These are phyloP conservation scores for Cremastinae sp. DNA, from an alignment of 2,888 invertebrate genomes.

Conservation along the genomic window DNA sequence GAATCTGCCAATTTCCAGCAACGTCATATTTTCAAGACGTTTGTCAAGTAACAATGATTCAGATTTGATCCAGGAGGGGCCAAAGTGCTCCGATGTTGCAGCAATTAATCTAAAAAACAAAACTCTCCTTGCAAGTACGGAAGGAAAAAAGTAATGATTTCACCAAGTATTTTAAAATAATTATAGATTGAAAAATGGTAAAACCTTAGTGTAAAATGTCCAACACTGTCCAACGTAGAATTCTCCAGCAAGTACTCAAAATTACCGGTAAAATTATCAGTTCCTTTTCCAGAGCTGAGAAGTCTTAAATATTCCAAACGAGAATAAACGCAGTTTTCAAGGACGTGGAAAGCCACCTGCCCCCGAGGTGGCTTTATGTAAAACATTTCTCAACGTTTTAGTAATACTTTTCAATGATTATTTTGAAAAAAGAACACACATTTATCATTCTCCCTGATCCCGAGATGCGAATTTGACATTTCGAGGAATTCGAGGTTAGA, in stretches of 20 bases:
- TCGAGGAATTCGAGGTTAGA: not conserved
- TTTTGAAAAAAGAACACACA: too few species aligned
- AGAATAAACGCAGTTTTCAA: slow-evolving; percentile 82
- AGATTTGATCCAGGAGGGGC: slow-evolving; percentile 70
- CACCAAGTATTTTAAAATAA: slow-evolving; percentile 1
- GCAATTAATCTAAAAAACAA: slow-evolving; percentile 71
- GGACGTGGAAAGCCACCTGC: slow-evolving; percentile 81
- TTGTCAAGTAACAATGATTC: slow-evolving; percentile 72
- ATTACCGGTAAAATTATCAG: slow-evolving; percentile 78
- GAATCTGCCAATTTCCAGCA: slow-evolving; percentile 72
- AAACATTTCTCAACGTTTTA: slow-evolving; percentile 78
- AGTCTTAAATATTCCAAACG: slow-evolving; percentile 82
- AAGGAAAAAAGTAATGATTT: not conserved
- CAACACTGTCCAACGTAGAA: slow-evolving; percentile 83
- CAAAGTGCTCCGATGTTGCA: slow-evolving; percentile 70
- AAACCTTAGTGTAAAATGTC: slow-evolving; percentile 83
- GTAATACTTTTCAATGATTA: too few species aligned
- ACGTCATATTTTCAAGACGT: slow-evolving; percentile 69
- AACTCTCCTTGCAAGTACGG: not conserved
- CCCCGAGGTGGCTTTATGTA: slow-evolving; percentile 84
- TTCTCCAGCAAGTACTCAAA: slow-evolving; percentile 84
- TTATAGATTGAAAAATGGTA: not conserved
- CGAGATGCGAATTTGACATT: slow-evolving; percentile 4
- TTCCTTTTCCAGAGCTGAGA: slow-evolving; percentile 73
- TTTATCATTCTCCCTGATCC: too few species aligned